Conservation (phyloP, 2,888 invertebrate species). For the Sylvicola fuscatus region DNA sequence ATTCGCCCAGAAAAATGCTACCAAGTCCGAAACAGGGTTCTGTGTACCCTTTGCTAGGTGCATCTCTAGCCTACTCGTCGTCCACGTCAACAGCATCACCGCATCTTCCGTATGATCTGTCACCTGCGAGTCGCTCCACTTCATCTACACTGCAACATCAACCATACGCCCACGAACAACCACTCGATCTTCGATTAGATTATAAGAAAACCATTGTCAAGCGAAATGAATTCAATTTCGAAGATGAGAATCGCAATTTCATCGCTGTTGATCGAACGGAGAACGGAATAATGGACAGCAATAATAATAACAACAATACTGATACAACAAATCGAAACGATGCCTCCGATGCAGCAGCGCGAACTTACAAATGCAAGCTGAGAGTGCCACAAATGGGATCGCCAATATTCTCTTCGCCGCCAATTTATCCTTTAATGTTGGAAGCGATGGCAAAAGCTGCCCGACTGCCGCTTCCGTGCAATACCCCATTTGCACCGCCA, state of each 20-base stretch:
- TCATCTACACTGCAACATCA: conserved; percentile 20
- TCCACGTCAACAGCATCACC: conserved; percentile 12
- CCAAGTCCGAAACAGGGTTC: conserved; percentile 54
- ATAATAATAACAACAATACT: conserved; percentile 9
- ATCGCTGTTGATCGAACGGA: conserved; percentile 34
- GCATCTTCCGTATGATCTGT: conserved; percentile 49
- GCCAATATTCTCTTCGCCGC: conserved; percentile 27
- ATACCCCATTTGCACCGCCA: conserved; percentile 29
- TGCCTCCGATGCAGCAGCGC: conserved; percentile 14
- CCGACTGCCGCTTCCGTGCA: conserved; percentile 36
- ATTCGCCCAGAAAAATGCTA: conserved; percentile 75
- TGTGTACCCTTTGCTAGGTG: conserved; percentile 42
- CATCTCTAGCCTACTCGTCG: conserved; percentile 17
- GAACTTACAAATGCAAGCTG: conserved; percentile 21
- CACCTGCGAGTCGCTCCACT: conserved; percentile 15
- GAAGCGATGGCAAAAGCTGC: conserved; percentile 46
- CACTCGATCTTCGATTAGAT: conserved; percentile 70
- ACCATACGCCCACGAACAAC: conserved; percentile 40
- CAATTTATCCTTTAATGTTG: conserved; percentile 37
- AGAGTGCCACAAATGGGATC: conserved; percentile 16
- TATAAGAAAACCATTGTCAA: conserved; percentile 43
- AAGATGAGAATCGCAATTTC: conserved; percentile 75
- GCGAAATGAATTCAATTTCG: conserved; percentile 25
- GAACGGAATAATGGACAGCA: conserved; percentile 22
- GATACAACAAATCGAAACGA: not conserved